phyloP scores from a whole-genome alignment of 2,888 invertebrate species.

The Lepidochrysops patricia region DNA sequence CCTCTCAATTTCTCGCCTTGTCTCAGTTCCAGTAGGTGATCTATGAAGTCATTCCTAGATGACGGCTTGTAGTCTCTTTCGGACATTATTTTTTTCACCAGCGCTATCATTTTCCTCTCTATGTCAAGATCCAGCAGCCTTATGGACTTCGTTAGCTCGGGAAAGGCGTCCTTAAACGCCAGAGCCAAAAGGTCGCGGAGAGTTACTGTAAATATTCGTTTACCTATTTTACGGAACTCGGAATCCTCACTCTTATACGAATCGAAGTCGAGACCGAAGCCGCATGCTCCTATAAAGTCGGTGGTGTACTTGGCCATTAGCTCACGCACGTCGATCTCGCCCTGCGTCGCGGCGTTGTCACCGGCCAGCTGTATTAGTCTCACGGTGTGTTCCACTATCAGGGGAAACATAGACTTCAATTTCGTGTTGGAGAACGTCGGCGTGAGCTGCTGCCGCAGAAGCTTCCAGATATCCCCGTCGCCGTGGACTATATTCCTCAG shows the following conservation, averaged over 20 bases:
- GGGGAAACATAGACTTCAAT: conserved; percentile 52
- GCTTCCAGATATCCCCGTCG: conserved; percentile 52
- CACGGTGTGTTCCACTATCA: conserved; percentile 46
- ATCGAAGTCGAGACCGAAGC: conserved; percentile 37
- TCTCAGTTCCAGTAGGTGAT: conserved; percentile 35
- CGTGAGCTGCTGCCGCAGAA: conserved; percentile 48
- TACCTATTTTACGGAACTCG: conserved; percentile 32
- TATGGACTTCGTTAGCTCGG: conserved; percentile 31
- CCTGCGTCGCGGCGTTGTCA: conserved; percentile 15
- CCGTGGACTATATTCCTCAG: conserved; percentile 40
- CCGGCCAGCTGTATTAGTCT: conserved; percentile 33
- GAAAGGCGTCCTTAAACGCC: conserved; percentile 20
- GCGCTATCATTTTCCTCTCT: conserved; percentile 28
- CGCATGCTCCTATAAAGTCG: conserved; percentile 42
- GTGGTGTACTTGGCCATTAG: conserved; percentile 41
- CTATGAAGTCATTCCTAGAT: conserved; percentile 38
- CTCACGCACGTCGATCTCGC: conserved; percentile 28
- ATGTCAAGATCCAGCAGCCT: conserved; percentile 25
- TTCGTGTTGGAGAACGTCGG: conserved; percentile 53
- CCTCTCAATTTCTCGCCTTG: conserved; percentile 40
- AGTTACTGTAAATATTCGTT: conserved; percentile 28
- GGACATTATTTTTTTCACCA: conserved; percentile 35
- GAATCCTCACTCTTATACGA: conserved; percentile 36
- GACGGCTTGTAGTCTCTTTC: conserved; percentile 43
- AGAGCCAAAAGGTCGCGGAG: background rate